phyloP scores from a whole-genome alignment of 2,888 invertebrate species.

The Lasius fuliginosus region DNA sequence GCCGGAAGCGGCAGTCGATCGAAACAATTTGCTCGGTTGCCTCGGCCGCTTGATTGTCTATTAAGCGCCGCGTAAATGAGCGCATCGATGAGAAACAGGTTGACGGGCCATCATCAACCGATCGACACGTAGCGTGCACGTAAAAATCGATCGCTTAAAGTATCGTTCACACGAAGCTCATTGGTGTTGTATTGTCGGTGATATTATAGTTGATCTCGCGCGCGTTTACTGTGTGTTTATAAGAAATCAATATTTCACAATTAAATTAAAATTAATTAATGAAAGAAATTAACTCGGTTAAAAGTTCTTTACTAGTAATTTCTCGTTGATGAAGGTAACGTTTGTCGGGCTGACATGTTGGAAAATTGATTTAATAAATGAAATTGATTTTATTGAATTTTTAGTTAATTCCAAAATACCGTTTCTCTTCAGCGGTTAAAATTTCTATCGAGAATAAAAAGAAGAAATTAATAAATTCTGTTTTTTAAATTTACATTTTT shows the following conservation, averaged over 20 bases:
- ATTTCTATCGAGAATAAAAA: not conserved
- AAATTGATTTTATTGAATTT: constrained; percentile 8
- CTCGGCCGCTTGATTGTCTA: constrained; percentile 80
- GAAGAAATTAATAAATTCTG: not conserved
- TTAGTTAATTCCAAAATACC: not conserved
- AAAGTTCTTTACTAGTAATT: not conserved
- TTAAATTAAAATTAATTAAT: constrained; percentile 32
- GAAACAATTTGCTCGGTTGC: constrained; percentile 80
- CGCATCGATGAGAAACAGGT: constrained; percentile 67
- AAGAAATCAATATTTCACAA: not conserved
- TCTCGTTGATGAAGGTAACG: not conserved
- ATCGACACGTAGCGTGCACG: constrained; percentile 55
- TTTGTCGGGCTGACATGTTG: not conserved
- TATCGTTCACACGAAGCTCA: not conserved
- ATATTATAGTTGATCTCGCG: not conserved
- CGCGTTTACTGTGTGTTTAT: not conserved
- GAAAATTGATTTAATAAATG: not conserved
- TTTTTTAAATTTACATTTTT: not conserved
- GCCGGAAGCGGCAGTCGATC: constrained; percentile 81
- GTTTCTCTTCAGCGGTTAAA: not conserved
- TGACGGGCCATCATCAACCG: constrained; percentile 61
- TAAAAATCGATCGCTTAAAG: constrained; percentile 60
- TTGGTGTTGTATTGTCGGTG: not conserved
- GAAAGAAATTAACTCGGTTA: not conserved
- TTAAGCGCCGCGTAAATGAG: constrained; percentile 78